Evolutionary conservation across 92 coral and sea anemone species (phyloP).

Genomic region (Porites lobata): DNA sequence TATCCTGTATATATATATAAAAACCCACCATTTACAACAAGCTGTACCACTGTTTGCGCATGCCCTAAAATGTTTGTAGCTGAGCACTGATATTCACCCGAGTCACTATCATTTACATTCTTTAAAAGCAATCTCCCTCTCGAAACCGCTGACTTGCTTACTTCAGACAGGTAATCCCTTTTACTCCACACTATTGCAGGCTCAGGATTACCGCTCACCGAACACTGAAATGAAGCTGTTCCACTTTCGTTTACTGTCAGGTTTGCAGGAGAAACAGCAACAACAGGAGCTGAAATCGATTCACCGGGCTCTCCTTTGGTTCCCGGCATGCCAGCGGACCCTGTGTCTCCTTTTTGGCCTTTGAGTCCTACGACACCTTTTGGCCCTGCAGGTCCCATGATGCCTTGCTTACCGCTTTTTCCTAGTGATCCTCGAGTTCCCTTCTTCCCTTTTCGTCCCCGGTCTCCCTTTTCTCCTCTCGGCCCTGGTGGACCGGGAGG

Average conservation of each 20-base stretch:
- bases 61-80: conserved; percentile 1
- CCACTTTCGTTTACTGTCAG: conserved; percentile 5
- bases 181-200: neutral
- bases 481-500: conserved; percentile 13
- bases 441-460: conserved; percentile 8
- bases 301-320: conserved; percentile 7
- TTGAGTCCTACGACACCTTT: neutral
- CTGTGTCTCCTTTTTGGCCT: neutral
- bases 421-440: conserved; percentile 1
- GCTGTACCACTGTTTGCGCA: neutral
- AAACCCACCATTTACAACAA: neutral
- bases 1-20: too few species aligned
- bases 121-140: neutral
- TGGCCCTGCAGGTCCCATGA: neutral
- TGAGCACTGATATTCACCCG: neutral
- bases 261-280: neutral
- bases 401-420: conserved; percentile 8
- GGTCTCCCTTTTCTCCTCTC: conserved; percentile 4
- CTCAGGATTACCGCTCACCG: neutral
- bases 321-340: neutral
- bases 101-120: neutral
- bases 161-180: neutral
- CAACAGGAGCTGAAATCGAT: neutral
- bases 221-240: neutral
- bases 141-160: neutral